phyloP scores from a whole-genome alignment of 2,888 invertebrate species.

The Lochmaea crataegi region DNA sequence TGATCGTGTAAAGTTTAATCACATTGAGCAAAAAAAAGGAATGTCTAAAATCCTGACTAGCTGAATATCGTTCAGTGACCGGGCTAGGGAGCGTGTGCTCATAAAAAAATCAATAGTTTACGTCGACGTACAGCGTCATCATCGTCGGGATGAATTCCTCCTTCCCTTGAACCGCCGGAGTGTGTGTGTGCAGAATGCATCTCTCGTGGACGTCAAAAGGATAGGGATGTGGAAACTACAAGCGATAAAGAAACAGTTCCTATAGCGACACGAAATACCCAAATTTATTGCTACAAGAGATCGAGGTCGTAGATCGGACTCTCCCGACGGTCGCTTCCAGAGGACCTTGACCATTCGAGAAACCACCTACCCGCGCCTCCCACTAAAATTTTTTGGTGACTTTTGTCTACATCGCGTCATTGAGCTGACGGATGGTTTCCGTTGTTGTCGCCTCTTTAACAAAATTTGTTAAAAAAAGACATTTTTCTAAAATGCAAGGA shows the following conservation, averaged over 20 bases:
- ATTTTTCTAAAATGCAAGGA: neutral
- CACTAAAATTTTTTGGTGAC: conserved; percentile 25
- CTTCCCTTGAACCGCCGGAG: conserved; percentile 10
- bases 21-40: neutral
- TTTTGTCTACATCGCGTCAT: conserved; percentile 24
- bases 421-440: conserved; percentile 15
- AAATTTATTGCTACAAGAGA: neutral
- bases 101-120: conserved; percentile 31
- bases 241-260: neutral
- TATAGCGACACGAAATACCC: neutral
- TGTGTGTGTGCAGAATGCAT: conserved; percentile 31
- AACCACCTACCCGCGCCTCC: conserved; percentile 34
- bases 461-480: neutral
- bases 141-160: conserved; percentile 28
- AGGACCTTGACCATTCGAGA: conserved; percentile 42
- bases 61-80: conserved; percentile 1
- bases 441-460: conserved; percentile 5
- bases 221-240: neutral
- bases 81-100: conserved; percentile 19
- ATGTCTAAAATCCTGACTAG: neutral
- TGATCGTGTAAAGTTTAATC: neutral
- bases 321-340: conserved; percentile 25
- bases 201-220: conserved; percentile 1
- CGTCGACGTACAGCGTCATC: conserved; percentile 30
- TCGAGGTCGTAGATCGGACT: conserved; percentile 28